Base-by-base conservation (phyloP, 2,888 invertebrate species). In the Dryococelus australis region DNA sequence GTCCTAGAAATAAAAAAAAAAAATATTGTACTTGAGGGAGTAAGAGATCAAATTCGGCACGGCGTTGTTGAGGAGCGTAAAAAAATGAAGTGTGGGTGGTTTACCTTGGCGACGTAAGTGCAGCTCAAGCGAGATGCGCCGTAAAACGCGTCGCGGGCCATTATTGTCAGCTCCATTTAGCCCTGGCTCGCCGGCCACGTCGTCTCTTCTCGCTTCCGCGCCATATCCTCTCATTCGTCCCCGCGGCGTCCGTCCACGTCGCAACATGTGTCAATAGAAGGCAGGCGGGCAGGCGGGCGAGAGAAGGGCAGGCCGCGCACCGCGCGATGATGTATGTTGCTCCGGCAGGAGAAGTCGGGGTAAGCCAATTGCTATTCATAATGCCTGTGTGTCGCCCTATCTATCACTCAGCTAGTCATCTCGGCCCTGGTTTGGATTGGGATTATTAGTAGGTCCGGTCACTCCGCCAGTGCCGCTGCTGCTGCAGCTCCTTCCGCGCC, bases 351-450 rank as follows among this genome's bases (percentile, higher is more conserved):
- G 43, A 83, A 83, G 83, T 83, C 83, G 28, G 43, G 83, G 83
- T 81, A 87, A 81, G 87, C 87, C 87, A 87, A 87, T 87, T 87
- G 87, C 87, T 87, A 87, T 87, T 87, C 87, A 87, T 87, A 87
- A 65, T 87, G 84, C 88, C 84, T 51, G 88, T 51, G 28, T 81
- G 84, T 27, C 35, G 87, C 83, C 83, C 88, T 87, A 88, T 88
- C 88, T 88, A 88, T 88, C 88, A 88, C 88, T 88, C 87, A 87
- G 88, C 86, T 85, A 86, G 83, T 28, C 83, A 83, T 83, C 83
- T 83, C 83, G 83, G 35, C 83, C 83, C 28, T 83, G 83, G 83
- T 83, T 83, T 83, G 83, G 83, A 83, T 83, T 83, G 83, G 83
- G 83, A 83, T 83, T 83, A 83, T 83, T 83, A 83, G 83, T 83